Evolutionary conservation across 2,888 invertebrate species (phyloP).

Genomic region (Coenonympha arcania): DNA sequence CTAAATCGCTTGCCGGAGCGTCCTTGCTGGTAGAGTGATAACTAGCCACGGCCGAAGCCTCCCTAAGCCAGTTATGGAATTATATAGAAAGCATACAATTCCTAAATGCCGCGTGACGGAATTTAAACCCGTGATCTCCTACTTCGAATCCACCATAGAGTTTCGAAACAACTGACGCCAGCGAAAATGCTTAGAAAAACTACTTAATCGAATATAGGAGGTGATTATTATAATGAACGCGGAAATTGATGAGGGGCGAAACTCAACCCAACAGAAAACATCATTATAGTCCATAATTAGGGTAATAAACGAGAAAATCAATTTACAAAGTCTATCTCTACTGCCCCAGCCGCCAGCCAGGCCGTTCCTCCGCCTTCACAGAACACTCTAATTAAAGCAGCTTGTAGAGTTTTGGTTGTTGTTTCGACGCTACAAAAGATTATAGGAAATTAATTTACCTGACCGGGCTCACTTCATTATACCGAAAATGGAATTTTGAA

Average conservation of each 20-base stretch:
- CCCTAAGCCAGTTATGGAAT: no score
- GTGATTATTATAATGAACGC: not conserved
- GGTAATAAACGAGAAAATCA: not conserved
- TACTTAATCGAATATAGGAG: no score
- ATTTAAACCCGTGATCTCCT: not conserved
- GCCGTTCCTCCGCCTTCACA: constrained; percentile 16
- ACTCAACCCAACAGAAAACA: not conserved
- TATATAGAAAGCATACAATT: no score
- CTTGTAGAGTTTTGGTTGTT: constrained; percentile 26
- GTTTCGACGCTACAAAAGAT: constrained; percentile 31
- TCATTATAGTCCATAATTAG: constrained; percentile 3
- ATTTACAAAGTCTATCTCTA: constrained; percentile 6
- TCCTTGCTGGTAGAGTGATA: no score
- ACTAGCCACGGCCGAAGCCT: no score
- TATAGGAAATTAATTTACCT: constrained; percentile 34
- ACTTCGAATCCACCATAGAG: no score
- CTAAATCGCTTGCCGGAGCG: no score
- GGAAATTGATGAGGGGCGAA: not conserved
- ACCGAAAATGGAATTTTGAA: constrained; percentile 28
- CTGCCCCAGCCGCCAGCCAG: constrained; percentile 10
- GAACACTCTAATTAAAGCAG: constrained; percentile 29
- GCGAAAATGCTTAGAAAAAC: not conserved
- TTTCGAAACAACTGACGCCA: not conserved
- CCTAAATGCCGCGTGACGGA: no score
- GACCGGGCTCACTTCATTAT: constrained; percentile 26